Conservation (phyloP, 1,140 invertebrate genomes). For the Akabosia matsudoensis region DNA sequence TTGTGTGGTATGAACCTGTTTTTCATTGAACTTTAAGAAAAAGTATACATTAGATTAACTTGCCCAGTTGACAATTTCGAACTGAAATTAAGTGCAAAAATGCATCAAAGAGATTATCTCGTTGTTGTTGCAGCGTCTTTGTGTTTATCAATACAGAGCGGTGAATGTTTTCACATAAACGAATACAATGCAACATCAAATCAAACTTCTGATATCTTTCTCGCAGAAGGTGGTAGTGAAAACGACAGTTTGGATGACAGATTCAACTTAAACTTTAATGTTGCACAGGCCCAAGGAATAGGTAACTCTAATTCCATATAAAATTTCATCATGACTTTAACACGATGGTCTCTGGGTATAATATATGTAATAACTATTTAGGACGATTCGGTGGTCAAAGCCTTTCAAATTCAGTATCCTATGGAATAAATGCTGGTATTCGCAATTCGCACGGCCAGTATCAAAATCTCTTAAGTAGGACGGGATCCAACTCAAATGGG, state of each 20-base stretch:
- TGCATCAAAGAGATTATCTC: neutral
- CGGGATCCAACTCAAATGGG: neutral
- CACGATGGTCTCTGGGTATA: neutral
- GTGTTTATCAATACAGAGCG: too few species aligned
- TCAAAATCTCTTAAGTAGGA: neutral
- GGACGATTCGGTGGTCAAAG: neutral
- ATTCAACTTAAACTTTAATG: slow-evolving; percentile 15
- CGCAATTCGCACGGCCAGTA: neutral
- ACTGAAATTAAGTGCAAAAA: too few species aligned
- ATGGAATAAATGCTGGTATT: slow-evolving; percentile 9
- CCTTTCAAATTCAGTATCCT: neutral
- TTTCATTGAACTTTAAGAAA: too few species aligned
- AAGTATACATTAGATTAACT: too few species aligned
- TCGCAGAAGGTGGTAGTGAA: neutral
- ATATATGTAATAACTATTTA: neutral
- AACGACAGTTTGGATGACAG: slow-evolving; percentile 12
- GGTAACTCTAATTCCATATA: neutral
- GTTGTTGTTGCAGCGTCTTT: neutral
- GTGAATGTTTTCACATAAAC: too few species aligned
- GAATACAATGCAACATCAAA: too few species aligned
- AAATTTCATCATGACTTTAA: neutral
- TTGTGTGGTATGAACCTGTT: too few species aligned
- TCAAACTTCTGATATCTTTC: too few species aligned
- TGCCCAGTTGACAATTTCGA: too few species aligned
- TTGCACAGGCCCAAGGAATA: neutral